phyloP scores from a whole-genome alignment of 2,888 invertebrate genomes.

The Proisotoma minuta region DNA sequence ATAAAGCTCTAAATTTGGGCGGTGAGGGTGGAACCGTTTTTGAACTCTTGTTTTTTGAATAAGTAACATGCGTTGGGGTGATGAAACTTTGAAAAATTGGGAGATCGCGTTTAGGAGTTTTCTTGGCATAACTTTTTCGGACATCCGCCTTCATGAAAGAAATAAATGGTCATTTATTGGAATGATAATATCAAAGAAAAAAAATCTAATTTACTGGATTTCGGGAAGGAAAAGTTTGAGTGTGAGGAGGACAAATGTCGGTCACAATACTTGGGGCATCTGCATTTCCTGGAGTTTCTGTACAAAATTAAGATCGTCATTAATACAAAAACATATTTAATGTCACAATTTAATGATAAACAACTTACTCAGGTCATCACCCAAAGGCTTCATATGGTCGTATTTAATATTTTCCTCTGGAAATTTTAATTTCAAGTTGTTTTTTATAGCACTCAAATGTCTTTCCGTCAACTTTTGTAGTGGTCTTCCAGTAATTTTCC shows the following conservation, averaged over 20 bases:
- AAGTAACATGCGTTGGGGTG: no score
- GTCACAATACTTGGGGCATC: not conserved
- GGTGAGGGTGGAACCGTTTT: no score
- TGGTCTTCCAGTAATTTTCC: conserved; percentile 1
- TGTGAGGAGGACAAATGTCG: not conserved
- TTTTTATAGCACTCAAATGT: not conserved
- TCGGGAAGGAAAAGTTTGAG: not conserved
- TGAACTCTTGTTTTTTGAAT: no score
- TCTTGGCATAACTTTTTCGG: not conserved
- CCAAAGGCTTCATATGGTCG: not conserved
- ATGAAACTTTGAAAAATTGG: not conserved
- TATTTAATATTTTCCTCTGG: not conserved
- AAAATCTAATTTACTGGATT: not conserved
- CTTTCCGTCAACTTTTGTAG: not conserved
- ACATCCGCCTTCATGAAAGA: not conserved
- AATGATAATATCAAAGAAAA: not conserved
- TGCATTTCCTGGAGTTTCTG: not conserved
- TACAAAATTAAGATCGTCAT: not conserved
- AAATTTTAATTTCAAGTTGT: not conserved
- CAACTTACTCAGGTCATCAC: not conserved
- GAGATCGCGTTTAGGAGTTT: not conserved
- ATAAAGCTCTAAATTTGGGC: not conserved
- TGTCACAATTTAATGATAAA: no score
- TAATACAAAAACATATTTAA: not conserved
- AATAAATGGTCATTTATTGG: not conserved